Evolutionary conservation across 2,113 vertebrate species (phyloP), one percentile per base, ranked within the genome.

Genomic region (Elgaria multicarinata): DNA sequence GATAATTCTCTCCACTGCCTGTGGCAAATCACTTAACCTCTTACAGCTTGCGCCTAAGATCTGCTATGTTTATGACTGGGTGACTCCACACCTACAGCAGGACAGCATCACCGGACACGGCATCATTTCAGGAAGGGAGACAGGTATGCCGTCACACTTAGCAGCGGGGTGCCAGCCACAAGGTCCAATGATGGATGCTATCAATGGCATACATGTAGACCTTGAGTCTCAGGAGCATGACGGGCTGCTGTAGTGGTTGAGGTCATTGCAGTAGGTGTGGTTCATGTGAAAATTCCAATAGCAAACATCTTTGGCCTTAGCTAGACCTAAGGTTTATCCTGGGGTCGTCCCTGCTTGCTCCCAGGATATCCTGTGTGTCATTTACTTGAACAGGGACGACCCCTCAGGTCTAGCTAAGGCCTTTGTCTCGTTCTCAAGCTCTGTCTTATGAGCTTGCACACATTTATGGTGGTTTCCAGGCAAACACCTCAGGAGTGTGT

Each of bases 11-110:
- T 83, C 8, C 87, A 42, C 33, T 53, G 66, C 83, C 55, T 67
- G 75, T 18, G 0, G 0, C 55, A 90, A 86, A 64, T 28, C 36
- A 89, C 81, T 89, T 84, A 84, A 89, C 74, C 58, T 84, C 81
- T 67, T 67, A 77, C 81, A 89, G 82, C 36, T 55, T 55, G 64
- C 84, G 75, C 58, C 74, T 42, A 89, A 16, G 64, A 69, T 89
- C 76, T 69, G 26, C 46, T 42, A 66, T 64, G 24, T n/a, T 69
- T 84, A 67, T 22, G 36, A 69, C 22, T 53, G 18, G 44, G 72
- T 77, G 72, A 26, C 55, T 14, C n/a, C 22, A 8, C 24, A 24
- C 46, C 42, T 67, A 33, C 62, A 83, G 58, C 55, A 75, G 24
- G 44, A 7, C 69, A 77, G 26, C n/a, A 84, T 39, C 81, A 85